Evolutionary conservation across 2,888 invertebrate species (phyloP).

Genomic region (Meteorus cinctellus): DNA sequence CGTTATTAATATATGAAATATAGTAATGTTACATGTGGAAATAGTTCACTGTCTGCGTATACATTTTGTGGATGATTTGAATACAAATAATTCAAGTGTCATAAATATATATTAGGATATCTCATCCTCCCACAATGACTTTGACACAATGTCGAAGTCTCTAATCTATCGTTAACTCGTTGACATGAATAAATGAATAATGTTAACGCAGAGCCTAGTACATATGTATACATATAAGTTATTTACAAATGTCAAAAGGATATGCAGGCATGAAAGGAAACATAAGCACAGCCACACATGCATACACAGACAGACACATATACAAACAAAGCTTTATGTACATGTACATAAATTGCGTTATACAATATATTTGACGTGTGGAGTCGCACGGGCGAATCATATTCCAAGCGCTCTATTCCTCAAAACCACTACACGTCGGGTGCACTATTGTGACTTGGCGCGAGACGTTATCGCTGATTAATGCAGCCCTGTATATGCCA

Average conservation of each 20-base stretch:
- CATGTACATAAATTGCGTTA: slow-evolving; percentile 2
- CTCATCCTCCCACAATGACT: background rate
- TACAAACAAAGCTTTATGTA: background rate
- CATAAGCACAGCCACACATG: background rate
- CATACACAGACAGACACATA: background rate
- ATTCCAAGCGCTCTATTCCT: slow-evolving; percentile 32
- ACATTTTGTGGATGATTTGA: no score
- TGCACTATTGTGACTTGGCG: slow-evolving; percentile 39
- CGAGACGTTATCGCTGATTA: slow-evolving; percentile 46
- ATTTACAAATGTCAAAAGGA: slow-evolving; percentile 19
- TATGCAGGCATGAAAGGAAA: slow-evolving; percentile 31
- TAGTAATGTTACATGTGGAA: no score
- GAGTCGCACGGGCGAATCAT: slow-evolving; percentile 30
- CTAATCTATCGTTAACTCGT: slow-evolving; percentile 16
- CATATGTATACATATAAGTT: slow-evolving; percentile 1
- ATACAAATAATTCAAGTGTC: no score
- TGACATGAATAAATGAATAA: slow-evolving; percentile 10
- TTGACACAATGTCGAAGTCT: slow-evolving; percentile 22
- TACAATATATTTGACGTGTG: slow-evolving; percentile 8
- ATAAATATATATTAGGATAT: background rate
- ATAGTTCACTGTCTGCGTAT: no score
- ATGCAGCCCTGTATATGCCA: slow-evolving; percentile 36
- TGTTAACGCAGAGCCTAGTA: background rate
- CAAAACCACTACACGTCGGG: slow-evolving; percentile 35
- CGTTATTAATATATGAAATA: no score